Percentiles rank a stretch among this genome's conserved stretches.
Evolutionary conservation across 1,140 invertebrate species (phyloP).

Genomic region (Drosophila navojoa): DNA sequence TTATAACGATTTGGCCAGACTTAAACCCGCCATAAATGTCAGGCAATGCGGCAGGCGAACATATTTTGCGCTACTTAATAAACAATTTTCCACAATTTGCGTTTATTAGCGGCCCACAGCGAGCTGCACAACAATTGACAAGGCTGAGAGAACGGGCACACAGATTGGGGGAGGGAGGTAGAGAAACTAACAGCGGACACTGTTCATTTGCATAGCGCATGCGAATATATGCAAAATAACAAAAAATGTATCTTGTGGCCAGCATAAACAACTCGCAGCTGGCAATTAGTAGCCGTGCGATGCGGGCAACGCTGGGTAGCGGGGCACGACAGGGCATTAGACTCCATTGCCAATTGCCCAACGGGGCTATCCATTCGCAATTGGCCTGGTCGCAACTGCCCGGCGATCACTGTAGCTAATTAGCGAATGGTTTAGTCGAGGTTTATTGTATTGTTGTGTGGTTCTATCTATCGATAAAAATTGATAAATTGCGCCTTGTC

Average conservation of each 20-base stretch:
- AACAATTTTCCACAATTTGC: conserved; percentile 68
- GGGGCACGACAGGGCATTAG: background rate
- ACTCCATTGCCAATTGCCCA: conserved; percentile 15
- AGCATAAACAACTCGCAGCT: conserved; percentile 50
- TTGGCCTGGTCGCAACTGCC: conserved; percentile 17
- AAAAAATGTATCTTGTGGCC: conserved; percentile 34
- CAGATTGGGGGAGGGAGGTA: background rate
- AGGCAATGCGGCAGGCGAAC: conserved; percentile 38
- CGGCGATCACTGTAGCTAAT: conserved; percentile 18
- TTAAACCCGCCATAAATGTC: conserved; percentile 53
- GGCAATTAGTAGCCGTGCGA: conserved; percentile 45
- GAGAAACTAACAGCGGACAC: conserved; percentile 4
- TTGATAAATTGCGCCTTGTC: conserved; percentile 62
- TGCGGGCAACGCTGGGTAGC: background rate
- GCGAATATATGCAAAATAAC: conserved; percentile 23
- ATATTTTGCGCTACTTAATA: conserved; percentile 71
- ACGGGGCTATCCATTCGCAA: conserved; percentile 26
- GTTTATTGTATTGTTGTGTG: conserved; percentile 26
- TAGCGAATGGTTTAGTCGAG: conserved; percentile 20
- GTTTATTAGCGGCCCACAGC: conserved; percentile 65
- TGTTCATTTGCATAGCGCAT: conserved; percentile 72
- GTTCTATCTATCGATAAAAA: conserved; percentile 43
- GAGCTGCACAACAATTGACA: conserved; percentile 36
- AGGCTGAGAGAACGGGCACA: background rate
- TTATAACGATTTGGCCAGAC: background rate